Evolutionary conservation across 2,113 vertebrate genomes (phyloP), one percentile per base, ranked within the genome.

Genomic region (Crotalus viridis): DNA sequence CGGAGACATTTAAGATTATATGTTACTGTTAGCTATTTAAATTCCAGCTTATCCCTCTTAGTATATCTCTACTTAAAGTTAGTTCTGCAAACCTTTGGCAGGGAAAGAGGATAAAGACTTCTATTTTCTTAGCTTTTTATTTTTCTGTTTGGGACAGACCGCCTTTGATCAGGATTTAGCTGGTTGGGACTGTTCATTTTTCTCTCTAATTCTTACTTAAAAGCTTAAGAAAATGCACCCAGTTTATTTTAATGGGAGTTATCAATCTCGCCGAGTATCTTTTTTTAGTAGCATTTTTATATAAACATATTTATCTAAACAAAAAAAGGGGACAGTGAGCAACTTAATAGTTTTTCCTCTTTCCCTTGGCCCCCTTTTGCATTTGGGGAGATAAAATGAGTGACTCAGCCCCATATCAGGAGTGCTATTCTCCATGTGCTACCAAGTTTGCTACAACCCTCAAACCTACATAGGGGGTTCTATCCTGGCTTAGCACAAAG

Each of bases 191-290:
- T 46, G 85, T 54, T 69, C n/a, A 48, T 51, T 59, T 26, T 13
- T 88, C 17, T 26, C 26, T 92, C 8, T 57, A 92, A 92, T 93
- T 92, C 39, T 52, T 89, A 91, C 92, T 87, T 89, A 9, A 1
- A 61, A 43, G 92, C 92, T 94, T 74, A 55, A 56, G n/a, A 28
- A n/a, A 85, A 93, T 93, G 88, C 85, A 91, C 59, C 39, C 12
- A 17, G 92, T 88, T 81, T 86, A 74, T 64, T 90, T 69, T 93
- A 94, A 96, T 94, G 89, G 74, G 87, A 12, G 51, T 57, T 89
- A 86, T 61, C 59, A 57, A 39, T 81, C 69, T 81, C 15, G 0
- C n/a, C 3, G 5, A 17, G 1, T 81, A 81, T 33, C n/a, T 33
- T 33, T 39, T 81, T 81, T 81, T 19, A 81, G 69, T 33, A 81